These are phyloP conservation scores for Chaetodon trifasciatus DNA, from an alignment of 2,797 vertebrate species.

Conservation along the genomic window DNA sequence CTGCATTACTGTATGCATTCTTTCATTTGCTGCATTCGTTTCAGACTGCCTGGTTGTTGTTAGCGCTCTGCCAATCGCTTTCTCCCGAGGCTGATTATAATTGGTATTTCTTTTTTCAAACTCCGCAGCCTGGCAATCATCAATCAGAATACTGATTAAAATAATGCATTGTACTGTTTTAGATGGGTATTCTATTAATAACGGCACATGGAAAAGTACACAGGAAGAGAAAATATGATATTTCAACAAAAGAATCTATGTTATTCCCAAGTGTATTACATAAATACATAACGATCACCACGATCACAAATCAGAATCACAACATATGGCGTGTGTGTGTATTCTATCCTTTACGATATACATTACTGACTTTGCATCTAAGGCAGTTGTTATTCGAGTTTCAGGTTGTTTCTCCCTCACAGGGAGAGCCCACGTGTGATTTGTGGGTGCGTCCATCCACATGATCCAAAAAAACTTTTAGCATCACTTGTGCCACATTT, in stretches of 20 bases:
- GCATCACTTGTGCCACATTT: slow-evolving; percentile 32
- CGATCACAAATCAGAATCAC: background rate
- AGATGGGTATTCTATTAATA: background rate
- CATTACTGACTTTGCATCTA: background rate
- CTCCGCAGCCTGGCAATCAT: slow-evolving; percentile 29
- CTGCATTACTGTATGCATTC: background rate
- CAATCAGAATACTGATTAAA: slow-evolving; percentile 45
- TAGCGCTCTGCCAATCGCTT: background rate
- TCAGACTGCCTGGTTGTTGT: background rate
- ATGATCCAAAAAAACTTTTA: slow-evolving; percentile 26
- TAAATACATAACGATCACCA: background rate
- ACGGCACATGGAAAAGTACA: background rate
- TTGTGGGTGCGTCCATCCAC: slow-evolving; percentile 11
- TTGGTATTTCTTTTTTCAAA: slow-evolving; percentile 21
- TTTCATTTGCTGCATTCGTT: slow-evolving; percentile 17
- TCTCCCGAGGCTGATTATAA: slow-evolving; percentile 42
- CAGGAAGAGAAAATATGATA: background rate
- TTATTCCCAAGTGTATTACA: background rate
- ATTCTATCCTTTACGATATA: background rate
- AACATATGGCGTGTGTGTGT: background rate
- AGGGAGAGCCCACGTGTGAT: slow-evolving; percentile 26
- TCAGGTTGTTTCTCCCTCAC: slow-evolving; percentile 9
- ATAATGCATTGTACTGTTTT: slow-evolving; percentile 13
- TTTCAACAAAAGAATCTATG: background rate
- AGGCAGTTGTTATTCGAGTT: background rate